Evolutionary conservation across 2,113 vertebrate species (phyloP).

Genomic region (Caretta caretta): DNA sequence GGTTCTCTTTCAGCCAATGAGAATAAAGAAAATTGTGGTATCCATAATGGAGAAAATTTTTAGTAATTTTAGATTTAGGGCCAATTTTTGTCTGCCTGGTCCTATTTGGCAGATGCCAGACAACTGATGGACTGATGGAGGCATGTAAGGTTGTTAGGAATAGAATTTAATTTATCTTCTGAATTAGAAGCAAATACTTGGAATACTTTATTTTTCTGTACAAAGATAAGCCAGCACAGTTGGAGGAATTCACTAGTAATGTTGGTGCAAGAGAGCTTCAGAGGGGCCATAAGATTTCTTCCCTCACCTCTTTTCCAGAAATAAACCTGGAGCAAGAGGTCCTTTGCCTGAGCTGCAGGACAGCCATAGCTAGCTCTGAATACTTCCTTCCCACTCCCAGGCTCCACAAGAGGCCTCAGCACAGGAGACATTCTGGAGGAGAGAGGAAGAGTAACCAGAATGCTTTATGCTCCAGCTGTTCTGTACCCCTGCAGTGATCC

Average conservation of each 20-base stretch:
- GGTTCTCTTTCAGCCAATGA: not conserved
- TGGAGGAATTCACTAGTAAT: not conserved
- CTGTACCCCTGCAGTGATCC: slow-evolving; percentile 1
- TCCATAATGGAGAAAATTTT: not conserved
- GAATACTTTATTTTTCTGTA: not conserved
- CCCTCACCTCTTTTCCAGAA: not conserved
- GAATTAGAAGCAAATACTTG: not conserved
- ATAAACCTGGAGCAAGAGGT: not conserved
- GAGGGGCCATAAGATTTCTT: not conserved
- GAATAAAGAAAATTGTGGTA: not conserved
- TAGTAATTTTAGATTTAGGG: not conserved
- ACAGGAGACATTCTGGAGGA: not conserved
- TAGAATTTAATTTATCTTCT: not conserved
- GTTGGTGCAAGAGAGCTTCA: not conserved
- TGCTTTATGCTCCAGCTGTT: not conserved
- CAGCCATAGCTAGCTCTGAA: rapidly evolving
- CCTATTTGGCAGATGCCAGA: not conserved
- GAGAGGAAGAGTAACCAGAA: not conserved
- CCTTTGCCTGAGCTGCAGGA: not conserved
- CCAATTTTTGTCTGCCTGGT: not conserved
- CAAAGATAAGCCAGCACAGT: not conserved
- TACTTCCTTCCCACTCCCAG: not conserved
- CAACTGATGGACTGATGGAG: not conserved
- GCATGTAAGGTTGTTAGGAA: not conserved
- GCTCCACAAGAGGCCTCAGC: not conserved